Conservation (phyloP, 2,113 vertebrate species). For the Glaucomys volans region DNA sequence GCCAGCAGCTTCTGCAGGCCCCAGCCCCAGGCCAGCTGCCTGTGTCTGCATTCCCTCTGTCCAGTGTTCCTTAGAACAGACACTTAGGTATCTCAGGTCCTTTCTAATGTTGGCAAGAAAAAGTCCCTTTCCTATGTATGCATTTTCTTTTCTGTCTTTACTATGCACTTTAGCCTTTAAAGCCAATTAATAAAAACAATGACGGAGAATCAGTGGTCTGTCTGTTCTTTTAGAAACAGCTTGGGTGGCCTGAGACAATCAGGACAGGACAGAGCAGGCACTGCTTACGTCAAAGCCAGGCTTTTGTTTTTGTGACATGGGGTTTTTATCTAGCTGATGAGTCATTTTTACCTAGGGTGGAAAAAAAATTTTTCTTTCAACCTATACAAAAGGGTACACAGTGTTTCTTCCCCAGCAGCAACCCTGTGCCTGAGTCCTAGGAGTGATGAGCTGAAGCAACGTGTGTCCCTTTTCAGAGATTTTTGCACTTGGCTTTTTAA, state of each 20-base stretch:
- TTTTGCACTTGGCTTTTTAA: background rate
- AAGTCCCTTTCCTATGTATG: constrained; percentile 71
- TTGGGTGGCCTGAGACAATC: background rate
- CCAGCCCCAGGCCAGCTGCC: constrained; percentile 32
- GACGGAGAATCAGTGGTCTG: constrained; percentile 25
- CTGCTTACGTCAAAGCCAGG: background rate
- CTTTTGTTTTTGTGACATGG: background rate
- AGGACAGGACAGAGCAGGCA: background rate
- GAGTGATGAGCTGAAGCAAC: background rate
- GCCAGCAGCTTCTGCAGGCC: constrained; percentile 73
- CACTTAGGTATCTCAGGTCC: constrained; percentile 83
- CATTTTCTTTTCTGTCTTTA: constrained; percentile 82
- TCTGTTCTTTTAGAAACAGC: constrained; percentile 36
- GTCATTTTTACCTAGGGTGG: background rate
- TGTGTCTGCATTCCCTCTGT: background rate
- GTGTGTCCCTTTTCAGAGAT: background rate
- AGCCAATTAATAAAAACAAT: constrained; percentile 80
- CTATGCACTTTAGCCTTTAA: constrained; percentile 84
- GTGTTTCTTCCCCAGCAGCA: background rate
- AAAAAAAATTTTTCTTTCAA: background rate
- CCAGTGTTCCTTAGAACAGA: constrained; percentile 66
- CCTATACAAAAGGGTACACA: background rate
- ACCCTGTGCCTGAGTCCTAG: background rate
- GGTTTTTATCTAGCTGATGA: background rate
- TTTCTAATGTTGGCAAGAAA: constrained; percentile 75